phyloP scores from a whole-genome alignment of 2,113 vertebrate genomes.

The Triplophysa dalaica region DNA sequence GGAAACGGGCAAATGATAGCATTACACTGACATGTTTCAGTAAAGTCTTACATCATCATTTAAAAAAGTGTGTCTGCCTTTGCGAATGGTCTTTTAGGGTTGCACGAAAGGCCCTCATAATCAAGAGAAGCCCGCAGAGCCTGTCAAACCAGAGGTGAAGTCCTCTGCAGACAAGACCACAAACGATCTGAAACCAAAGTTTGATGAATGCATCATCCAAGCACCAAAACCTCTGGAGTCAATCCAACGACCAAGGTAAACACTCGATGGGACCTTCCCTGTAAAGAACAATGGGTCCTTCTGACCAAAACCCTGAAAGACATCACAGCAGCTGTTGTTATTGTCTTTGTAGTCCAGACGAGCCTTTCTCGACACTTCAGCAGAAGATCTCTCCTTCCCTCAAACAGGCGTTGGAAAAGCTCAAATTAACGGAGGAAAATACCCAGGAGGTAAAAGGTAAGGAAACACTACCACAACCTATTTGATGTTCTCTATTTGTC shows the following conservation, averaged over 20 bases:
- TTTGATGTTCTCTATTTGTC: not conserved
- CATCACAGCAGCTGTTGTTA: not conserved
- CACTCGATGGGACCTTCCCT: not conserved
- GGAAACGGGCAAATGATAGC: too few species aligned
- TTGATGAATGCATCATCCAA: conserved; percentile 89
- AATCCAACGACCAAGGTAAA: conserved; percentile 90
- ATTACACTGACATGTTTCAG: too few species aligned
- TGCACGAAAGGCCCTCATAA: conserved; percentile 96
- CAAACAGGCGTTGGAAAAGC: conserved; percentile 90
- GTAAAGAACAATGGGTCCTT: not conserved
- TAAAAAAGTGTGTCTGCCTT: not conserved
- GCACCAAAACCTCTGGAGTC: conserved; percentile 90
- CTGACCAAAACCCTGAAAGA: not conserved
- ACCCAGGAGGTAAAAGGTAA: conserved; percentile 79
- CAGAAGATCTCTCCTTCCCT: conserved; percentile 90
- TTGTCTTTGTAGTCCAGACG: conserved; percentile 79
- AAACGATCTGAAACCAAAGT: conserved; percentile 83
- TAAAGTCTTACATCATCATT: too few species aligned
- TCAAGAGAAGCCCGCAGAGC: conserved; percentile 91
- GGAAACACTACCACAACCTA: conserved; percentile 25
- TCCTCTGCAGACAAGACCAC: conserved; percentile 82
- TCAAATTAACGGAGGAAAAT: conserved; percentile 78
- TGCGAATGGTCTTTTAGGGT: conserved; percentile 73
- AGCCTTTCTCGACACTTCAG: conserved; percentile 84
- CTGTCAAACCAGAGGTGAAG: conserved; percentile 91